Conservation (phyloP, 2,797 vertebrate genomes). For the Ficedula albicollis region DNA sequence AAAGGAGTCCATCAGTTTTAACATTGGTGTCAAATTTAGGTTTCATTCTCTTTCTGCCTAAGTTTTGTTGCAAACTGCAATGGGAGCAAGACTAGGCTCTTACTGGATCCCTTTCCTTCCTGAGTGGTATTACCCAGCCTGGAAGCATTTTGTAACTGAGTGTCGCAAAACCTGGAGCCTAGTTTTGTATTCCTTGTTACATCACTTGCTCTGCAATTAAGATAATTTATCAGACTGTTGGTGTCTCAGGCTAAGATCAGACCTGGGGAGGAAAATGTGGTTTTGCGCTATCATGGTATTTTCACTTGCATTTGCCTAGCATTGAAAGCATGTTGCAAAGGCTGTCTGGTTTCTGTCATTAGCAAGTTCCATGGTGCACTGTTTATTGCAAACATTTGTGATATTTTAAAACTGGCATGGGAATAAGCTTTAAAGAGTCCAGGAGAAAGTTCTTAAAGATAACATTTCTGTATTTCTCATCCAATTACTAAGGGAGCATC, state of each 20-base stretch:
- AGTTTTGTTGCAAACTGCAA: not conserved
- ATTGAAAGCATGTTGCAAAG: not conserved
- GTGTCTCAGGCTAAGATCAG: not conserved
- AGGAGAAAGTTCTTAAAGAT: not conserved
- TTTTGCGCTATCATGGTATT: not conserved
- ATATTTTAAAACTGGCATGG: not conserved
- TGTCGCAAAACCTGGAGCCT: not conserved
- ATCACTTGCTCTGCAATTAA: not conserved
- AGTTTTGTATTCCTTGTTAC: not conserved
- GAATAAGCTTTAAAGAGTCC: not conserved
- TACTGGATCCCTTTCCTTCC: not conserved
- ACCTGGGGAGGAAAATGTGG: not conserved
- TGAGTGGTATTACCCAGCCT: not conserved
- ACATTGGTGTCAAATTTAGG: constrained; percentile 3
- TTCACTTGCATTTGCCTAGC: not conserved
- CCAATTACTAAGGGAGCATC: not conserved
- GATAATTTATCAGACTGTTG: not conserved
- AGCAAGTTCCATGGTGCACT: not conserved
- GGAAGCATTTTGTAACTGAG: not conserved
- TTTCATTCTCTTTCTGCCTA: not conserved
- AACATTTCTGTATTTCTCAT: not conserved
- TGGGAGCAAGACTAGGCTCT: not conserved
- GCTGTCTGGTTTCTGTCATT: not conserved
- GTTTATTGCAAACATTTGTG: not conserved
- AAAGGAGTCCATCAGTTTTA: constrained; percentile 48